phyloP scores from a whole-genome alignment of 2,888 invertebrate species.

The Hoplodrina blanda region DNA sequence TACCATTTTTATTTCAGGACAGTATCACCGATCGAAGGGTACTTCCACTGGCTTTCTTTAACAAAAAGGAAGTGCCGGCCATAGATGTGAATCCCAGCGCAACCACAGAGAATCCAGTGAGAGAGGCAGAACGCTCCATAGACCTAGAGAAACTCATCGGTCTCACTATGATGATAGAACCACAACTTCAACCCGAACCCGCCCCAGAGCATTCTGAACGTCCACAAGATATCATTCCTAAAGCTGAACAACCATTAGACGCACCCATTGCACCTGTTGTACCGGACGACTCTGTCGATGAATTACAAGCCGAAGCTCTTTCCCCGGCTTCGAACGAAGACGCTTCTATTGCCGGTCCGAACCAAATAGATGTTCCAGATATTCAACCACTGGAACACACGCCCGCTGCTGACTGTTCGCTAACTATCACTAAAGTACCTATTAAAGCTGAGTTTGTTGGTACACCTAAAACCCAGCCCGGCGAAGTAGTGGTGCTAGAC shows the following conservation, averaged over 20 bases:
- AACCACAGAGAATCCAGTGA: constrained; percentile 75
- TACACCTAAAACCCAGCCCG: constrained; percentile 26
- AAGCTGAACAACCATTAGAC: constrained; percentile 16
- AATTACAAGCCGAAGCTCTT: neutral
- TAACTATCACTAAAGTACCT: constrained; percentile 36
- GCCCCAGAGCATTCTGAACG: constrained; percentile 2
- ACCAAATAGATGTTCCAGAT: neutral
- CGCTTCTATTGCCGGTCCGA: neutral
- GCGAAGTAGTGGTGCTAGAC: constrained; percentile 77
- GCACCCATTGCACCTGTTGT: neutral
- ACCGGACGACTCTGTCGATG: neutral
- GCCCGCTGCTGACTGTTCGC: neutral
- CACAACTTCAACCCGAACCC: constrained; percentile 15
- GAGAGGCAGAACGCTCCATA: constrained; percentile 84
- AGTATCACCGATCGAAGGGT: constrained; percentile 76
- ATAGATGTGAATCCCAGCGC: constrained; percentile 67
- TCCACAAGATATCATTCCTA: constrained; percentile 8
- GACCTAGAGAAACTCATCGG: constrained; percentile 84
- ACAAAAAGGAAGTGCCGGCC: constrained; percentile 71
- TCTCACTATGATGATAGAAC: constrained; percentile 67
- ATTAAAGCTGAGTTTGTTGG: constrained; percentile 69
- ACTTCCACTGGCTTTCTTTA: constrained; percentile 81
- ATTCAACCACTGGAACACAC: neutral
- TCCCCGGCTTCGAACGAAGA: neutral
- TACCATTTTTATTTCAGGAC: constrained; percentile 75